These are phyloP conservation scores for Silurus lanzhouensis DNA, from an alignment of 2,797 vertebrate species.

Conservation along the genomic window DNA sequence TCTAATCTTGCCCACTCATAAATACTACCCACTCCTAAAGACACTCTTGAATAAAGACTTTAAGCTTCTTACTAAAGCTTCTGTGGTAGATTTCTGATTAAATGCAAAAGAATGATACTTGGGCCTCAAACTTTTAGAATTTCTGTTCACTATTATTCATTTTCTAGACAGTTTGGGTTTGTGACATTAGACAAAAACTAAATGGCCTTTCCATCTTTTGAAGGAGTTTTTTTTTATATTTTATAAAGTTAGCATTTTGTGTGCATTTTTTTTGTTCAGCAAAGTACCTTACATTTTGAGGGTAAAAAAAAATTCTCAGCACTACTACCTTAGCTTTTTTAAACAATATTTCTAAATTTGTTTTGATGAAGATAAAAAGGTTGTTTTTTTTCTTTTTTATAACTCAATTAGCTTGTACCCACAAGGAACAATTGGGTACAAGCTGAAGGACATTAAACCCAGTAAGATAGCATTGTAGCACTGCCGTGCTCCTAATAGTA, in stretches of 20 bases:
- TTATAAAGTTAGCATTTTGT: neutral
- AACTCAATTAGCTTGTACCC: neutral
- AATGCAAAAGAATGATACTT: neutral
- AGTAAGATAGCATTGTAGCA: neutral
- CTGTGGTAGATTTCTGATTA: neutral
- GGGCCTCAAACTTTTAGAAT: neutral
- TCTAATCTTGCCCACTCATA: neutral
- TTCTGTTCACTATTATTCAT: neutral
- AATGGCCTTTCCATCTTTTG: neutral
- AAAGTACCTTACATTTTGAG: neutral
- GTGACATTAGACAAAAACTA: neutral
- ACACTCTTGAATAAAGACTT: neutral
- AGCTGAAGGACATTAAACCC: neutral
- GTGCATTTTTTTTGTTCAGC: neutral
- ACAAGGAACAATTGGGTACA: neutral
- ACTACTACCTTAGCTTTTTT: neutral
- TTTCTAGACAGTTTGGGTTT: neutral
- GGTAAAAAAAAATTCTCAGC: neutral
- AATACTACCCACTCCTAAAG: neutral
- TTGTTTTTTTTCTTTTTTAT: neutral
- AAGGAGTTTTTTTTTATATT: neutral
- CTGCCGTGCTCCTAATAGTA: neutral
- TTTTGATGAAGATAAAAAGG: neutral
- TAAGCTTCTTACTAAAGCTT: neutral
- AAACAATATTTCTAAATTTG: neutral